Conservation (phyloP, 2,113 vertebrate genomes). For the Mobula hypostoma region DNA sequence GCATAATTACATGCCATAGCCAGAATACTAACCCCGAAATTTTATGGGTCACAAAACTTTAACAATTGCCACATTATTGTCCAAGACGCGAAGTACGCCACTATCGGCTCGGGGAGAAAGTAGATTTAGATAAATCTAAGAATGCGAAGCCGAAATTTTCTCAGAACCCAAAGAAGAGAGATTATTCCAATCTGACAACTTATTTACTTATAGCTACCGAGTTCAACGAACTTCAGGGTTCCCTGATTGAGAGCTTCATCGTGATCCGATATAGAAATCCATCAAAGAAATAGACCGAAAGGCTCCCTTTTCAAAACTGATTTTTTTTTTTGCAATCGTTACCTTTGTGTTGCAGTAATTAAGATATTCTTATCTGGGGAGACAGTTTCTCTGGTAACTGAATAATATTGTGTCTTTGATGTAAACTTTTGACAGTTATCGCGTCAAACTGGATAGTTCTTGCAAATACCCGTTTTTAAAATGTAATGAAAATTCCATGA, state of each 20-base stretch:
- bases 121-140: conserved; percentile 75
- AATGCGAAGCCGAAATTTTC: conserved; percentile 78
- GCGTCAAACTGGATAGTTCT: conserved; percentile 59
- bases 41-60: conserved; percentile 99
- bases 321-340: conserved; percentile 47
- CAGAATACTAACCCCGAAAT: conserved; percentile 97
- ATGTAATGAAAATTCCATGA: conserved; percentile 58
- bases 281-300: conserved; percentile 55
- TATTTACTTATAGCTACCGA: conserved; percentile 85
- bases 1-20: conserved; percentile 99
- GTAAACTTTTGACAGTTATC: conserved; percentile 68
- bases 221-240: conserved; percentile 67
- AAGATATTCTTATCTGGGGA: conserved; percentile 66
- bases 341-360: conserved; percentile 67
- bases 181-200: conserved; percentile 79
- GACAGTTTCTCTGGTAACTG: conserved; percentile 63
- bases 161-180: conserved; percentile 70
- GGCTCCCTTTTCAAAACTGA: conserved; percentile 50
- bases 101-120: conserved; percentile 56
- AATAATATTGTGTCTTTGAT: conserved; percentile 67
- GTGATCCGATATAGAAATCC: conserved; percentile 55
- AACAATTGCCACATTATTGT: conserved; percentile 99
- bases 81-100: conserved; percentile 62
- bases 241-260: conserved; percentile 54
- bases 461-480: conserved; percentile 50